Evolutionary conservation across 2,888 invertebrate genomes (phyloP).

Genomic region (Ischnura elegans): DNA sequence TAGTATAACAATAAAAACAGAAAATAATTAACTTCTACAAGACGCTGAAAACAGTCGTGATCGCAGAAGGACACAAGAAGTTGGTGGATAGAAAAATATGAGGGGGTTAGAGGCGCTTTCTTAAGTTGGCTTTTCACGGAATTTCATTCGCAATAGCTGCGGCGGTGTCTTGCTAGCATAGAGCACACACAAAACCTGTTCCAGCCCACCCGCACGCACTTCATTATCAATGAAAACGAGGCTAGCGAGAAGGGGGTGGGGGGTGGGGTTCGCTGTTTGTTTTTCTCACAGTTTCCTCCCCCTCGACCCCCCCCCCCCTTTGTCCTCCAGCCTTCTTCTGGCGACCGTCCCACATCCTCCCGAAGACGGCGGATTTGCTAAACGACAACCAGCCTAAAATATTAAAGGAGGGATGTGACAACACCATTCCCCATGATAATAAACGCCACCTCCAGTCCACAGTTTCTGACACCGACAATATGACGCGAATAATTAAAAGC

Average conservation of each 20-base stretch:
- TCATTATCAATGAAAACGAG: slow-evolving; percentile 18
- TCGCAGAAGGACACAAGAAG: not conserved
- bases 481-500: no score
- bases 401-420: not conserved
- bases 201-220: not conserved
- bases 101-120: not conserved
- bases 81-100: not conserved
- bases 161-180: not conserved
- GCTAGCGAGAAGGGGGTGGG: not conserved
- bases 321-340: not conserved
- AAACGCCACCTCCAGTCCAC: not conserved
- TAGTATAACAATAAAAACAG: no score
- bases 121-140: not conserved
- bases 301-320: not conserved
- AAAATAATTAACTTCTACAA: no score
- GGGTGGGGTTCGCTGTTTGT: not conserved
- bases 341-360: slow-evolving; percentile 45
- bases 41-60: no score
- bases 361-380: slow-evolving; percentile 47
- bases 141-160: not conserved
- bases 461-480: not conserved
- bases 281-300: not conserved
- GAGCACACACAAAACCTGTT: slow-evolving; percentile 27
- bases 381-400: not conserved
- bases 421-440: not conserved